Evolutionary conservation across 2,888 invertebrate species (phyloP), one percentile per base, ranked within the genome.

Genomic region (Thecophora atra): DNA sequence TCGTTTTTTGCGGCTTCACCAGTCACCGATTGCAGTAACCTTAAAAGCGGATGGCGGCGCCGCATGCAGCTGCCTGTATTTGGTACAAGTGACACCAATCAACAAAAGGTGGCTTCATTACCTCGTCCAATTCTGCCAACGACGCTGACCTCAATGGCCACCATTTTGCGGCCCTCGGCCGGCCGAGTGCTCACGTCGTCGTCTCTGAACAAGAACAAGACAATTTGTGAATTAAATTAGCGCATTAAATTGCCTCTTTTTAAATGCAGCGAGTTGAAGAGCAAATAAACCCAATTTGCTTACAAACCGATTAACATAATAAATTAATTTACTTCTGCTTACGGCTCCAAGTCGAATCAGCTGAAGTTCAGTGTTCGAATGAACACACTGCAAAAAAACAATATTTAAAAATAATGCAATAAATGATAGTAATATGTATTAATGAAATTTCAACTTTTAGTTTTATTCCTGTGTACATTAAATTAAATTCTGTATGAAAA

Each of bases 91-190:
- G 28, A 28, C 58, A 63, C 24, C 37, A 37, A 42, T n/a, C 63
- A 37, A 21, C 42, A 21, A 44, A 63, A 30, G 37, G 54, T 28
- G 37, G 67, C 37, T 30, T 37, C 19, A 19, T 37, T 26, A 47
- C 64, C n/a, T 17, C 44, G 44, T 47, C 54, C 15, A 54, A 37
- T 37, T 54, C 54, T 28, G 52, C 15, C 13, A 52, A 30, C 37
- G 19, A 47, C 30, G 52, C 13, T 54, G 67, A 67, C 67, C 67
- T 67, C 54, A 54, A 56, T 67, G 37, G 30, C 37, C 37, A 67
- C 24, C 54, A 21, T 19, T 21, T 11, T 21, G 51, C 54, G 15
- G 37, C n/a, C 54, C 15, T 30, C 30, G 13, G 28, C 58, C 11
- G 11, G 28, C 26, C 11, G 58, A 8, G 58, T 8, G 15, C 6